These are phyloP conservation scores for Harpagoxenus sublaevis DNA, from an alignment of 2,888 invertebrate species.

Conservation along the genomic window DNA sequence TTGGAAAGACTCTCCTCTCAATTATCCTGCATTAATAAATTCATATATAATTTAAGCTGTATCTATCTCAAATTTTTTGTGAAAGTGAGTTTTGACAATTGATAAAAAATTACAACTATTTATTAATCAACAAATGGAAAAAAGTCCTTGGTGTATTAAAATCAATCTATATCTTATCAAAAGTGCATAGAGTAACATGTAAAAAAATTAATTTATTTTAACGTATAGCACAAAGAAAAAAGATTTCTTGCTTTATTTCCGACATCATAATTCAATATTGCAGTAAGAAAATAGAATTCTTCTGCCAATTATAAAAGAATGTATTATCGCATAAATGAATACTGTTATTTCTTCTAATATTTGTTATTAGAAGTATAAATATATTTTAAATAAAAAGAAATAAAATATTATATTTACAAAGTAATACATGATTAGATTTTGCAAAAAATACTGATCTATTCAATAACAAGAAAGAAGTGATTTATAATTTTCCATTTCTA, in stretches of 20 bases:
- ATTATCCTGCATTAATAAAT: slow-evolving; percentile 5
- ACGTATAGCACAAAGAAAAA: neutral
- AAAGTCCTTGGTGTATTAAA: neutral
- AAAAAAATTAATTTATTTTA: slow-evolving; percentile 12
- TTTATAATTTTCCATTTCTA: neutral
- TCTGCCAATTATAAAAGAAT: neutral
- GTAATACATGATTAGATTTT: neutral
- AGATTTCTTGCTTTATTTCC: neutral
- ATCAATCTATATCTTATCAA: neutral
- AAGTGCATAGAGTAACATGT: neutral
- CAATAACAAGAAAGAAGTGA: neutral
- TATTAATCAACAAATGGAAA: neutral
- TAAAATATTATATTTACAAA: slow-evolving; percentile 39
- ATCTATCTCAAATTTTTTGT: neutral
- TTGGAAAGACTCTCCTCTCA: neutral
- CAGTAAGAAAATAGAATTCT: neutral
- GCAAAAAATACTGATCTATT: neutral
- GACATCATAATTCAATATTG: slow-evolving; percentile 10
- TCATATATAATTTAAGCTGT: neutral
- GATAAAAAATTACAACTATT: neutral
- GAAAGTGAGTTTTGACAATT: neutral
- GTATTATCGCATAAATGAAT: neutral
- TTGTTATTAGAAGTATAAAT: neutral
- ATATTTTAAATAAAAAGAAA: slow-evolving; percentile 17
- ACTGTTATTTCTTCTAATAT: neutral